Evolutionary conservation across 2,888 invertebrate genomes (phyloP).

Genomic region (Liodrosophila aerea): DNA sequence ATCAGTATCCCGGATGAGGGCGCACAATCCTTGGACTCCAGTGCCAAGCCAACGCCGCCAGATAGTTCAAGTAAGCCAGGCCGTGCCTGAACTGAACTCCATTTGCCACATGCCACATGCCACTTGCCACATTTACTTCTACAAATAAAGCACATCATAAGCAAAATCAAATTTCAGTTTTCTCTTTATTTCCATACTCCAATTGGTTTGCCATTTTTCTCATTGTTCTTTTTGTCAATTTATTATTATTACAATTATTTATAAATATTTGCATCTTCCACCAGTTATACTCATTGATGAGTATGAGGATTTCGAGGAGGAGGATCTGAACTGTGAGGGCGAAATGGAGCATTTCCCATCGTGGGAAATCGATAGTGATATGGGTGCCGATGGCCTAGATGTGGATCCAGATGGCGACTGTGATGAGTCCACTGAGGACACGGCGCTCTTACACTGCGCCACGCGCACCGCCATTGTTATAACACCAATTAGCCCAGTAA

Average conservation of each 20-base stretch:
- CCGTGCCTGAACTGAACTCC: constrained; percentile 29
- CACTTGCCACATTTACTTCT: constrained; percentile 12
- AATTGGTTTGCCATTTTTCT: neutral
- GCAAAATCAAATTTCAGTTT: neutral
- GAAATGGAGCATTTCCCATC: constrained; percentile 83
- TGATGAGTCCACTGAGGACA: constrained; percentile 84
- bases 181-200: neutral
- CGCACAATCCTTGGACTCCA: constrained; percentile 77
- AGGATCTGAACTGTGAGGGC: constrained; percentile 82
- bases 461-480: constrained; percentile 83
- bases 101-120: neutral
- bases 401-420: constrained; percentile 82
- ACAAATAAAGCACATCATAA: constrained; percentile 42
- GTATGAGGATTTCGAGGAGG: constrained; percentile 82
- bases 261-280: neutral
- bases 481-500: constrained; percentile 83
- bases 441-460: constrained; percentile 84
- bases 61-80: constrained; percentile 86
- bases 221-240: neutral
- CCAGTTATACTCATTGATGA: constrained; percentile 82
- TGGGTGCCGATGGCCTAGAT: constrained; percentile 81
- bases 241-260: neutral
- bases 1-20: constrained; percentile 84
- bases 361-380: constrained; percentile 83
- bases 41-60: constrained; percentile 84